Evolutionary conservation across 2,888 invertebrate species (phyloP).

Genomic region (Aphodius granarius): DNA sequence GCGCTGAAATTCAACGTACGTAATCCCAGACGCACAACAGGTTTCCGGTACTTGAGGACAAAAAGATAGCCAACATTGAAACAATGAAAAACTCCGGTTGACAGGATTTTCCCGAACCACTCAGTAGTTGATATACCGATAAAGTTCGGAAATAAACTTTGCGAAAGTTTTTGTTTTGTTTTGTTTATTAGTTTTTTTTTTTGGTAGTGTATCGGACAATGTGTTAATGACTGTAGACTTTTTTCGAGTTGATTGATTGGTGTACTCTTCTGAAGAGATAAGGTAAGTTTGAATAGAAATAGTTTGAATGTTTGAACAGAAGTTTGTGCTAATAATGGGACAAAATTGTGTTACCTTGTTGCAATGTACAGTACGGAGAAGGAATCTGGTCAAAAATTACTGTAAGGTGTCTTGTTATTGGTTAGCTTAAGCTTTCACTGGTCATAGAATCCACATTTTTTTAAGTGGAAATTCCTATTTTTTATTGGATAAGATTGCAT

Average conservation of each 20-base stretch:
- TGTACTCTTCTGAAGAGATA: background rate
- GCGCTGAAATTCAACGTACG: background rate
- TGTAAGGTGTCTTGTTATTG: too few species aligned
- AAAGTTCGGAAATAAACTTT: background rate
- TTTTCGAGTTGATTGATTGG: background rate
- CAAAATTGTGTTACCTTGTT: too few species aligned
- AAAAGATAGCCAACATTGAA: background rate
- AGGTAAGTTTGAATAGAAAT: background rate
- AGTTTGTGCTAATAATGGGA: too few species aligned
- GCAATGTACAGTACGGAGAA: too few species aligned
- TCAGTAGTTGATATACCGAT: background rate
- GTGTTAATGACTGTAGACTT: background rate
- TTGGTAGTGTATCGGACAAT: background rate
- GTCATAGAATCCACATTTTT: too few species aligned
- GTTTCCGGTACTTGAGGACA: background rate
- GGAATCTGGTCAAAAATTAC: too few species aligned
- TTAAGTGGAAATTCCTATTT: too few species aligned
- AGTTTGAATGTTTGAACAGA: background rate
- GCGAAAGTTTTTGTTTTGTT: background rate
- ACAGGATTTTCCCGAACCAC: background rate
- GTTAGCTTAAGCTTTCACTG: too few species aligned
- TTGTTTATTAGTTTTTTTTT: background rate
- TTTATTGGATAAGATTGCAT: too few species aligned
- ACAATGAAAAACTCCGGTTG: background rate
- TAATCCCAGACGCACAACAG: background rate